Percentiles rank a stretch among this genome's conserved stretches.
Conservation (phyloP, 2,888 invertebrate genomes). For the Heptascelio sp. region DNA sequence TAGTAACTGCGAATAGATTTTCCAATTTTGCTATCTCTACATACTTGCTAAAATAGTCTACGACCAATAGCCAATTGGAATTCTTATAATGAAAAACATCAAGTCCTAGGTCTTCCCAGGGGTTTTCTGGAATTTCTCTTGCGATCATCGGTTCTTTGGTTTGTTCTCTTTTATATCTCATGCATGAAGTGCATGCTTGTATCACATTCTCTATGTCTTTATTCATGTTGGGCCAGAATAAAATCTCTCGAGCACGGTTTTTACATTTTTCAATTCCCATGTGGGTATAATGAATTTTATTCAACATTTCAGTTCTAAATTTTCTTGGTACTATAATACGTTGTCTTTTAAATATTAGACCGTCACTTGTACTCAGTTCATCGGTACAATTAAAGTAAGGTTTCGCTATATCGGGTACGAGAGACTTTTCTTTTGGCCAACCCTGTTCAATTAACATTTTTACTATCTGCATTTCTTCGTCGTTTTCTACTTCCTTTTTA, state of each 20-base stretch:
- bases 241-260: slow-evolving; percentile 66
- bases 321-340: slow-evolving; percentile 62
- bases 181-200: slow-evolving; percentile 61
- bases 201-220: slow-evolving; percentile 69
- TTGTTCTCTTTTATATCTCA: slow-evolving; percentile 48
- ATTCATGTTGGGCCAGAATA: slow-evolving; percentile 74
- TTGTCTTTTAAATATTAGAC: background rate
- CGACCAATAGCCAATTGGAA: slow-evolving; percentile 10
- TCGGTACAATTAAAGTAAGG: background rate
- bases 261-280: slow-evolving; percentile 73
- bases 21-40: slow-evolving; percentile 50
- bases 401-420: slow-evolving; percentile 2
- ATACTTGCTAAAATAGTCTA: slow-evolving; percentile 47
- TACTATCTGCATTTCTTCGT: slow-evolving; percentile 11
- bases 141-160: slow-evolving; percentile 55
- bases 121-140: slow-evolving; percentile 57
- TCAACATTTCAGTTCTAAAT: slow-evolving; percentile 69
- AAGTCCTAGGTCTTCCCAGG: slow-evolving; percentile 59
- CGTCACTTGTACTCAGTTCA: background rate
- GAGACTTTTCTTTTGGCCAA: slow-evolving; percentile 2
- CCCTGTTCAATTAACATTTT: background rate
- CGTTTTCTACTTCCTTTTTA: background rate
- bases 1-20: slow-evolving; percentile 7
- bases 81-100: slow-evolving; percentile 64
- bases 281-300: slow-evolving; percentile 74